Percentiles rank a stretch among this genome's conserved stretches.
Evolutionary conservation across 2,888 invertebrate genomes (phyloP).

Genomic region (Chaetogeoica ovagalla): DNA sequence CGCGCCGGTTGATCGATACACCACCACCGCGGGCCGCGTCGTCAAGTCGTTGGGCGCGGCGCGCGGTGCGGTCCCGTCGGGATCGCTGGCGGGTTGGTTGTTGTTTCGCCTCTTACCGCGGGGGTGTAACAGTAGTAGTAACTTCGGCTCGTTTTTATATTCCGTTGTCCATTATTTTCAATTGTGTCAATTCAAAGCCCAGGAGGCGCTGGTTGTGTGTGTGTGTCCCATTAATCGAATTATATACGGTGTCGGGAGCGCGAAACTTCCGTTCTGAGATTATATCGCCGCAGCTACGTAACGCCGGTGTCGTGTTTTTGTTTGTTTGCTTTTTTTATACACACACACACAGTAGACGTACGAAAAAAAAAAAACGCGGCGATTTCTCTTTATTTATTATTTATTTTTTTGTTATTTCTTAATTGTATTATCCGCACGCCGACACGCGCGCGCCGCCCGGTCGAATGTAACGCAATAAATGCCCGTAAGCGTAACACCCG

Average conservation of each 20-base stretch:
- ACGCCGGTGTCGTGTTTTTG: conserved; percentile 17
- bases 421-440: conserved; percentile 7
- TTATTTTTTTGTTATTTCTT: background rate
- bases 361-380: too few relatives aligned
- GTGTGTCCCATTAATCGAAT: conserved; percentile 30
- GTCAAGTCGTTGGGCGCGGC: background rate
- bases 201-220: conserved; percentile 2
- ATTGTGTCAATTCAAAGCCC: conserved; percentile 50
- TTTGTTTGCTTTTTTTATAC: conserved; percentile 1
- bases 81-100: background rate
- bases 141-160: conserved; percentile 20
- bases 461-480: too few relatives aligned
- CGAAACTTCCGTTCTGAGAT: conserved; percentile 48
- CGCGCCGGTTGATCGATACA: too few relatives aligned
- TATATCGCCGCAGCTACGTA: conserved; percentile 5
- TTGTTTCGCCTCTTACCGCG: background rate
- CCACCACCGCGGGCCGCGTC: too few relatives aligned
- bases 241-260: conserved; percentile 23
- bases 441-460: too few relatives aligned
- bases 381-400: too few relatives aligned
- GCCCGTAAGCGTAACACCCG: too few relatives aligned
- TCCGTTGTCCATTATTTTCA: conserved; percentile 46
- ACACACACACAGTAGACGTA: too few relatives aligned
- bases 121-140: too few relatives aligned
- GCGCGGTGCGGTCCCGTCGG: background rate